Percentiles rank a stretch among this genome's conserved stretches.
These are phyloP conservation scores for Metaphire vulgaris DNA, from an alignment of 1,140 invertebrate genomes.

Conservation along the genomic window DNA sequence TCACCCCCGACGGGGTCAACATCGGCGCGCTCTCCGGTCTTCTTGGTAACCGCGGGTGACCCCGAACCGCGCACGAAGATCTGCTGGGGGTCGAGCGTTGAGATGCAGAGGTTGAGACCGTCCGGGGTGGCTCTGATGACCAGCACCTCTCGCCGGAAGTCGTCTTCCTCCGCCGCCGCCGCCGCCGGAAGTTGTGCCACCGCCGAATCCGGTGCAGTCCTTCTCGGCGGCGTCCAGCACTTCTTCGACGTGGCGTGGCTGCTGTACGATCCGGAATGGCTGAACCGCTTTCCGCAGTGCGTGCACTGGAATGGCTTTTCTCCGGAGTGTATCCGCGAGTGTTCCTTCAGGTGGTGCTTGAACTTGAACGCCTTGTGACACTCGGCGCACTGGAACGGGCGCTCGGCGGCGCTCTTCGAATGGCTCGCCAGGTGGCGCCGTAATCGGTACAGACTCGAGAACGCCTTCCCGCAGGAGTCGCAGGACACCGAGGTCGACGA, in stretches of 20 bases:
- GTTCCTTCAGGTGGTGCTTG: slow-evolving; percentile 93
- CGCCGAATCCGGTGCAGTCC: too few relatives aligned
- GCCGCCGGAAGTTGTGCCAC: neutral
- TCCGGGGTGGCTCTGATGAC: neutral
- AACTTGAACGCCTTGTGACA: slow-evolving; percentile 99
- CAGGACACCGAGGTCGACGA: neutral
- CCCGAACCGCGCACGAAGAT: neutral
- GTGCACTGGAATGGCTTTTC: slow-evolving; percentile 96
- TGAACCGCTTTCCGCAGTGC: slow-evolving; percentile 96
- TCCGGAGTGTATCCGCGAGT: slow-evolving; percentile 84
- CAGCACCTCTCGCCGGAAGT: neutral
- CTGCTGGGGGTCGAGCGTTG: neutral
- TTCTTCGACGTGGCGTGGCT: slow-evolving; percentile 99
- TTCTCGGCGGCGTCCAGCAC: slow-evolving; percentile 61
- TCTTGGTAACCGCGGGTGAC: neutral
- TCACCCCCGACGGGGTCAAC: neutral
- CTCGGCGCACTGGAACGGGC: slow-evolving; percentile 83
- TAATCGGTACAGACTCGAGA: neutral
- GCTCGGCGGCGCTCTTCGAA: neutral
- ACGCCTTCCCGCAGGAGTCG: neutral
- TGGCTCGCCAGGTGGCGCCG: neutral
- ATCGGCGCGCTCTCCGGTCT: neutral
- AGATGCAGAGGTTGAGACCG: neutral
- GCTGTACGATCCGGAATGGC: slow-evolving; percentile 97
- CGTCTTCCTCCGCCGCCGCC: neutral